phyloP scores from a whole-genome alignment of 2,113 vertebrate genomes.

The Mastomys coucha region DNA sequence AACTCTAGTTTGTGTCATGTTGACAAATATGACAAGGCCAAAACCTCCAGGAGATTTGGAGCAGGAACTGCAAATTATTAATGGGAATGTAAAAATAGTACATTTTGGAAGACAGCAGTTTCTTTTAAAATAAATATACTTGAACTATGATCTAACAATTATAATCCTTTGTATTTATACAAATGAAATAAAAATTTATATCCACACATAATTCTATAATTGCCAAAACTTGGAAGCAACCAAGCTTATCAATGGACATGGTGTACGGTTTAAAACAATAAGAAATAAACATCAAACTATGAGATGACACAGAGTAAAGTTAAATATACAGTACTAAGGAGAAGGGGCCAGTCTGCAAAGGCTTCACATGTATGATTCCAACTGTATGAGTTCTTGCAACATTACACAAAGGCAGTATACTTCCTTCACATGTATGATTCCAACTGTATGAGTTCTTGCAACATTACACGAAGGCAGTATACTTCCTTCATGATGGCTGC shows the following conservation, averaged over 20 bases:
- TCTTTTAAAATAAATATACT: conserved; percentile 10
- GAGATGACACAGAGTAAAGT: neutral
- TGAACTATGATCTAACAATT: neutral
- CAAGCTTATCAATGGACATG: neutral
- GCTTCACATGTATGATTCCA: neutral
- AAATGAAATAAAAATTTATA: neutral
- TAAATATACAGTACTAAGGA: neutral
- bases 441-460: too few relatives aligned
- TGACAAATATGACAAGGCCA: neutral
- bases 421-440: too few relatives aligned
- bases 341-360: neutral
- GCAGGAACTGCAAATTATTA: neutral
- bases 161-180: neutral
- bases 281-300: neutral
- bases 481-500: too few relatives aligned
- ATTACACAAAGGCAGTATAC: neutral
- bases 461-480: too few relatives aligned
- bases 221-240: neutral
- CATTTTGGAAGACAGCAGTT: neutral
- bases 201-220: neutral
- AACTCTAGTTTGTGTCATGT: neutral
- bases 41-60: neutral
- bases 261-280: neutral
- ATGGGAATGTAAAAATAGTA: neutral
- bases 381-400: neutral